Evolutionary conservation across 2,113 vertebrate genomes (phyloP), one percentile per base, ranked within the genome.

Genomic region (Colaptes auratus): DNA sequence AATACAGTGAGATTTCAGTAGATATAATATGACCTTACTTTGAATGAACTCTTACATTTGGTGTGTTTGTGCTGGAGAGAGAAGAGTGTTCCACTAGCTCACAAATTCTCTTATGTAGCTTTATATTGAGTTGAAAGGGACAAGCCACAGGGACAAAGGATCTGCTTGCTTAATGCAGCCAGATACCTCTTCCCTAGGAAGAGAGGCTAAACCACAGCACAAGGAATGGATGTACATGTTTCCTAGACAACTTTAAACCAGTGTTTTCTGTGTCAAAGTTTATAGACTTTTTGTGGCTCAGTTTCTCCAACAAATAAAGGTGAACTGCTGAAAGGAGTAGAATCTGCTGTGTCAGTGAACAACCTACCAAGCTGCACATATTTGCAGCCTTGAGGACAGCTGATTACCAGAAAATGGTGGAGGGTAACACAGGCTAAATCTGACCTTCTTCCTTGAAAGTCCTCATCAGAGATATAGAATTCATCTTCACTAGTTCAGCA

Each of bases 1-100:
- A 95, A 94, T 58, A 53, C 9, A 30, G 79, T 82, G 86, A 96
- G 93, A 88, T 96, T 93, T 94, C 55, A 86, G 74, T 90, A 74
- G 69, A 70, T 89, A 76, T 63, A 88, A 33, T 70, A 82, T 82
- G 88, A 96, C 94, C 92, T 97, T 82, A 87, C 52, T 77, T 82
- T 90, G 86, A 69, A 80, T 86, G 88, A 89, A 92, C 48, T 44
- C 36, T 53, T 92, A 35, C 11, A 52, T 92, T 90, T 86, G 73
- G 31, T 3, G 1, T 70, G 79, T 76, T 72, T 61, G 39, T n/a
- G 46, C 27, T 36, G 27, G 20, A 72, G 4, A 36, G 28, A 74
- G 55, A 56, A 74, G 25, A 79, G 17, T 3, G 2, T 77, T 88
- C 77, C 27, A 23, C 21, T 52, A 64, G n/a, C 56, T 75, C 36